Evolutionary conservation across 2,888 invertebrate species (phyloP).

Genomic region (Caenorhabditis sinica): DNA sequence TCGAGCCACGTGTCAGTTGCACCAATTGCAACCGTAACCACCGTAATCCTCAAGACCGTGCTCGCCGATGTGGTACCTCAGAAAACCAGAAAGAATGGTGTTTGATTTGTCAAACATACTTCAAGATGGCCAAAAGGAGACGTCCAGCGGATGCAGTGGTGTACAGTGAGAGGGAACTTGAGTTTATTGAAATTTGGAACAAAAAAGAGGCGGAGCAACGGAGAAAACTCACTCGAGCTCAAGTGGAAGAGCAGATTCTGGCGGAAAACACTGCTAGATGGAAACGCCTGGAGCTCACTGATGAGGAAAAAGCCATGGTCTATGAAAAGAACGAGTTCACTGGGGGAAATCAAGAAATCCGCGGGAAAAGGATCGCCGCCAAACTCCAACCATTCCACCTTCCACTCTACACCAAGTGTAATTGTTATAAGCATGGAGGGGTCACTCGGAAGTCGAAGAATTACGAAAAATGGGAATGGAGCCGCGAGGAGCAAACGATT

Average conservation of each 20-base stretch:
- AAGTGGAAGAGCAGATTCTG: neutral
- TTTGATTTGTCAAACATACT: neutral
- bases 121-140: neutral
- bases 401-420: too few species aligned
- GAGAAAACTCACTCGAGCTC: neutral
- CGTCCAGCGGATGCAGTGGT: neutral
- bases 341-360: too few species aligned
- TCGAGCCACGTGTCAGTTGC: neutral
- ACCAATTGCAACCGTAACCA: neutral
- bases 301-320: neutral
- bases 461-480: too few species aligned
- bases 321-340: too few species aligned
- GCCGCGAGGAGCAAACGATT: too few species aligned
- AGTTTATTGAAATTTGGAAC: neutral
- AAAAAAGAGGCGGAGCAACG: neutral
- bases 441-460: too few species aligned
- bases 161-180: too few species aligned
- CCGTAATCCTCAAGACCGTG: too few species aligned
- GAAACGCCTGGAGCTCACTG: neutral
- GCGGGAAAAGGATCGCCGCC: too few species aligned
- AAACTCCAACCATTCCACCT: too few species aligned
- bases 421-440: too few species aligned
- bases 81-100: neutral
- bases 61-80: neutral
- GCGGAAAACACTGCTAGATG: neutral